phyloP scores from a whole-genome alignment of 2,888 invertebrate genomes.

The Rhingia campestris region DNA sequence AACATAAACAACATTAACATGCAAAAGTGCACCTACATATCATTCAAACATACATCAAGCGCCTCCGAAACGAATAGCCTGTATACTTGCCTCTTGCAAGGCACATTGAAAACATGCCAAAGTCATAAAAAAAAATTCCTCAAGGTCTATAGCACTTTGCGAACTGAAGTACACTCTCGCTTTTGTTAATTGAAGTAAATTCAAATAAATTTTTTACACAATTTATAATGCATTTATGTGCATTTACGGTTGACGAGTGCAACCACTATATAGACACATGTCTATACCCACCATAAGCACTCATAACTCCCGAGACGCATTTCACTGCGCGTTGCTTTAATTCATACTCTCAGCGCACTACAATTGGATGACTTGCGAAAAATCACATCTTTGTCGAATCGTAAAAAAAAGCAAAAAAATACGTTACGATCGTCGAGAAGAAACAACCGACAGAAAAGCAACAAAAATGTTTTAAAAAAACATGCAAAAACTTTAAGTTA shows the following conservation, averaged over 20 bases:
- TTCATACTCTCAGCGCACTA: conserved; percentile 53
- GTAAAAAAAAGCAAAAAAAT: conserved; percentile 28
- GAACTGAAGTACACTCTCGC: conserved; percentile 67
- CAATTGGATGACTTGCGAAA: conserved; percentile 74
- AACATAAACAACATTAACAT: no score
- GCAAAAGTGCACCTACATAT: no score
- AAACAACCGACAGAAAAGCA: conserved; percentile 14
- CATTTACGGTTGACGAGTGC: conserved; percentile 63
- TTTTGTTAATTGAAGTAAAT: conserved; percentile 74
- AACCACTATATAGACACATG: conserved; percentile 6
- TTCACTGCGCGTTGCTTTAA: conserved; percentile 40
- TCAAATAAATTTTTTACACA: conserved; percentile 67
- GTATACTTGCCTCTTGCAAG: no score
- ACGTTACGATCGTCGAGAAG: conserved; percentile 16
- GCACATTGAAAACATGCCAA: conserved; percentile 49
- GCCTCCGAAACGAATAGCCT: no score
- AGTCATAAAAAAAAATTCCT: conserved; percentile 49
- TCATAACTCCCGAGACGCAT: conserved; percentile 25
- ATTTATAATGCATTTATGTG: conserved; percentile 45
- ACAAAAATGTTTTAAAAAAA: conserved; percentile 20
- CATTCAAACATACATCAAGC: no score
- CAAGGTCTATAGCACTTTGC: conserved; percentile 63
- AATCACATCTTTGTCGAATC: conserved; percentile 69
- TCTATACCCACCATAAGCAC: conserved; percentile 41
- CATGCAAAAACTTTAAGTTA: conserved; percentile 42